A percentile compares a stretch with the other conserved stretches of the same genome.
These are phyloP conservation scores for Protomyctophum bolini DNA, from an alignment of 2,113 vertebrate species.

Conservation along the genomic window DNA sequence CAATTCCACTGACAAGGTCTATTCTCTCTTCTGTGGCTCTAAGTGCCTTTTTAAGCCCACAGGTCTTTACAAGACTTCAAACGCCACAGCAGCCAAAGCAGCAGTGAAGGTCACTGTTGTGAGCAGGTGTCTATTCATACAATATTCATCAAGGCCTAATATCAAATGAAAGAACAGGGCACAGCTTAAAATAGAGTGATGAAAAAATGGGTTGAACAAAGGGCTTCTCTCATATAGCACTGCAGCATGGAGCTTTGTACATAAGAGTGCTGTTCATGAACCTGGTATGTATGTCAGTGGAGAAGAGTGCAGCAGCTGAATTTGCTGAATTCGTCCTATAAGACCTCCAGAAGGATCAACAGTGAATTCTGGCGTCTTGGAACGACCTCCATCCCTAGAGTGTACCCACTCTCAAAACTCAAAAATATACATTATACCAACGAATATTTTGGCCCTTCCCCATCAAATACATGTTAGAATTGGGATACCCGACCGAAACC, in stretches of 20 bases:
- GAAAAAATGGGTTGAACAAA: conserved; percentile 59
- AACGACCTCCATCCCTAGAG: no score
- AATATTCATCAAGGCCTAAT: conserved; percentile 77
- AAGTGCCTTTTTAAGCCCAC: conserved; percentile 54
- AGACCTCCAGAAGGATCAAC: no score
- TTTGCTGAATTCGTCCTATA: no score
- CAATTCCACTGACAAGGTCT: no score
- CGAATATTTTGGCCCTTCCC: no score
- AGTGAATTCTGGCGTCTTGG: no score
- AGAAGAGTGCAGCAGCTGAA: no score
- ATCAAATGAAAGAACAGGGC: conserved; percentile 70
- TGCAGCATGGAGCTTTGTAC: conserved; percentile 12
- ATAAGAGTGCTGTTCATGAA: conserved; percentile 19
- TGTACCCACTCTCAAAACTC: no score
- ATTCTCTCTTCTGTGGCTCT: conserved; percentile 44
- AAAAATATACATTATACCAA: no score
- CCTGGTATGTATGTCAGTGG: no score
- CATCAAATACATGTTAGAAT: no score
- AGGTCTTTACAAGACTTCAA: conserved; percentile 67
- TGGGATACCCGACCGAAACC: no score
- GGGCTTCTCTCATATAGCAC: conserved; percentile 9
- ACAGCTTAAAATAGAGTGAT: conserved; percentile 58
- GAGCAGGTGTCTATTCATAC: conserved; percentile 68
- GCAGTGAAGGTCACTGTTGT: conserved; percentile 69
- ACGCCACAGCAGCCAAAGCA: conserved; percentile 45